Base-by-base conservation (phyloP, 2,888 invertebrate genomes). In the Lasioglossum malachurum region DNA sequence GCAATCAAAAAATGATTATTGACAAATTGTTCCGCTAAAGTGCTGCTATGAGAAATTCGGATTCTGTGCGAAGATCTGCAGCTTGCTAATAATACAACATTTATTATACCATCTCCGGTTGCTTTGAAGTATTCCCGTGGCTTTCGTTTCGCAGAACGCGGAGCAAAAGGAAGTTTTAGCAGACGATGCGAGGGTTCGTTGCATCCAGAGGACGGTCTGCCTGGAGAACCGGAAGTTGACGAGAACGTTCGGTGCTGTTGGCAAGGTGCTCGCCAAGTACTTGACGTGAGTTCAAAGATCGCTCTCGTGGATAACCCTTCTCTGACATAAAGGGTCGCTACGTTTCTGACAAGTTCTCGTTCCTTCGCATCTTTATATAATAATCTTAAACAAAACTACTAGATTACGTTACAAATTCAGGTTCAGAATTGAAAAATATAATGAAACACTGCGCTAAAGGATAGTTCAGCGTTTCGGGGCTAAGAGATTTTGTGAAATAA, bases 131-230 rank as follows among this genome's bases (percentile, higher is more conserved):
- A 23, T 35, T 8, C 8, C 8, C 23, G 23, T 14, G 69, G 69
- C 12, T 16, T 35, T 1, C 10, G 1, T 27, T 46, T 57, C 49
- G 23, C 82, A 95, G 95, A 94, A 93, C 2, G 90, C 92, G 35
- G 95, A 95, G 76, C 92, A 93, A 78, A 91, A 92, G 86, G 93
- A 92, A 46, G 90, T 94, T 19, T 87, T 94, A 16, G 93, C 92
- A 77, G 94, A 93, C 44, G 94, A 95, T 78, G 93, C 93, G 19
- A 93, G 92, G 79, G 82, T 95, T 27, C 93, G 94, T 49, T 95
- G 95, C 83, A 94, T 95, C 76, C 95, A 95, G 83, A 92, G 93
- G 78, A 94, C 93, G 4, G 91, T 95, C 23, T 95, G 95, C 85
- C 87, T 93, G 41, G 94, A 95, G 81, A 95, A 94, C 89, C 93